phyloP scores from a whole-genome alignment of 1,140 invertebrate species.

The Drosophila leontia region DNA sequence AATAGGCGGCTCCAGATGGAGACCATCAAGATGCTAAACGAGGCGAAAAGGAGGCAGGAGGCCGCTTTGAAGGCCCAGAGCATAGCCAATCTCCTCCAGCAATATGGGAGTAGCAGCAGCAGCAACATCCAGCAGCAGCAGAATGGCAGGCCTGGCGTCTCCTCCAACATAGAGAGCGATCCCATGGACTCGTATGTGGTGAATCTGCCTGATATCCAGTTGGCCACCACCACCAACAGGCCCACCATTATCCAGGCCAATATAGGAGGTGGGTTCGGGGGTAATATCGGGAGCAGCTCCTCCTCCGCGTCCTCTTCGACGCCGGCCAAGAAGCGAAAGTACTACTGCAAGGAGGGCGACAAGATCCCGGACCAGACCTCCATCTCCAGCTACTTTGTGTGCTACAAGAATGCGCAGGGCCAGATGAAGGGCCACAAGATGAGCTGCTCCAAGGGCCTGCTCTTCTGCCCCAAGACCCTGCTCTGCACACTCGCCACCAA shows the following conservation, averaged over 20 bases:
- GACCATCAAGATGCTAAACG: constrained; percentile 65
- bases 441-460: constrained; percentile 76
- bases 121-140: constrained; percentile 9
- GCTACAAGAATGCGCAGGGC: constrained; percentile 79
- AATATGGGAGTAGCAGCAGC: constrained; percentile 50
- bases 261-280: constrained; percentile 7
- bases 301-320: not conserved
- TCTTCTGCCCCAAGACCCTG: constrained; percentile 74
- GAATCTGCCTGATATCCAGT: constrained; percentile 39
- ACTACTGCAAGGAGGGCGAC: constrained; percentile 82
- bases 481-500: constrained; percentile 78
- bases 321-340: constrained; percentile 71
- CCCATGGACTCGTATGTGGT: constrained; percentile 64
- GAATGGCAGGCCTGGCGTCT: not conserved
- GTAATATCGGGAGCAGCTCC: constrained; percentile 1
- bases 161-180: constrained; percentile 60
- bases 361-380: constrained; percentile 83
- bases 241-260: constrained; percentile 39
- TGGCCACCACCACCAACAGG: constrained; percentile 40
- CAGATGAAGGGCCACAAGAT: constrained; percentile 83
- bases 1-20: constrained; percentile 75
- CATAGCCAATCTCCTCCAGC: constrained; percentile 70
- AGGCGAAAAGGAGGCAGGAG: constrained; percentile 73
- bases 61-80: constrained; percentile 73
- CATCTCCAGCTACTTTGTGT: constrained; percentile 80